Conservation (phyloP, 2,888 invertebrate genomes). For the Eristalinus sepulchralis region DNA sequence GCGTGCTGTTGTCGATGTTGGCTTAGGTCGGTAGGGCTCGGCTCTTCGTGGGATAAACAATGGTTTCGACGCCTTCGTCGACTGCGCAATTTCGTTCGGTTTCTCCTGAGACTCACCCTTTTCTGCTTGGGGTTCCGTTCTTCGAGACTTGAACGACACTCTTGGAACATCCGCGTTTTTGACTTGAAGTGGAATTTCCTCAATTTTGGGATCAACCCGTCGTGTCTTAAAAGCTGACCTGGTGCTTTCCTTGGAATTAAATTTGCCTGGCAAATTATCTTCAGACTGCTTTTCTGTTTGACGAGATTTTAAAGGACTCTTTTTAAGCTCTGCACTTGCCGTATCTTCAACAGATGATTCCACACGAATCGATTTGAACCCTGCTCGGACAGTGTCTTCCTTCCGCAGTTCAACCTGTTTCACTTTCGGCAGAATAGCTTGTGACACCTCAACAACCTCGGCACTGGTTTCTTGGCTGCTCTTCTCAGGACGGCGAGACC, state of each 20-base stretch:
- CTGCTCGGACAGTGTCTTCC: slow-evolving; percentile 44
- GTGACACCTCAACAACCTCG: slow-evolving; percentile 44
- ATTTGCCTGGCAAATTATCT: slow-evolving; percentile 3
- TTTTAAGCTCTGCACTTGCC: not conserved
- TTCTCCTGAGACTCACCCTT: slow-evolving; percentile 17
- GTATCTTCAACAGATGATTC: slow-evolving; percentile 14
- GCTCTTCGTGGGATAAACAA: slow-evolving; percentile 68
- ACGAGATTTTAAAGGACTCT: slow-evolving; percentile 17
- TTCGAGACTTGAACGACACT: slow-evolving; percentile 12
- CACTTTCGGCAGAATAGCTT: slow-evolving; percentile 37
- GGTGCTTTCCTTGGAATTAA: not conserved
- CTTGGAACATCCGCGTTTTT: not conserved
- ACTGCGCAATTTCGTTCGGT: slow-evolving; percentile 59
- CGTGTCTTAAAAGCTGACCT: slow-evolving; percentile 13
- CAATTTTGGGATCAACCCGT: slow-evolving; percentile 7
- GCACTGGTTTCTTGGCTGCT: slow-evolving; percentile 35
- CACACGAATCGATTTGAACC: slow-evolving; percentile 35
- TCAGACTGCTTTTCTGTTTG: slow-evolving; percentile 11
- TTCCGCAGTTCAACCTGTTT: slow-evolving; percentile 28
- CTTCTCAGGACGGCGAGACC: slow-evolving; percentile 29
- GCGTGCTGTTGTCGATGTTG: slow-evolving; percentile 51
- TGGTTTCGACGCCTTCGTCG: slow-evolving; percentile 43
- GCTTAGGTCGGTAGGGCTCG: slow-evolving; percentile 70
- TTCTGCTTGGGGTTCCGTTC: slow-evolving; percentile 24
- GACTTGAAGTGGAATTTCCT: not conserved